Percentiles rank a stretch among this genome's conserved stretches.
These are phyloP conservation scores for Ophraella communa DNA, from an alignment of 2,888 invertebrate species.

Conservation along the genomic window DNA sequence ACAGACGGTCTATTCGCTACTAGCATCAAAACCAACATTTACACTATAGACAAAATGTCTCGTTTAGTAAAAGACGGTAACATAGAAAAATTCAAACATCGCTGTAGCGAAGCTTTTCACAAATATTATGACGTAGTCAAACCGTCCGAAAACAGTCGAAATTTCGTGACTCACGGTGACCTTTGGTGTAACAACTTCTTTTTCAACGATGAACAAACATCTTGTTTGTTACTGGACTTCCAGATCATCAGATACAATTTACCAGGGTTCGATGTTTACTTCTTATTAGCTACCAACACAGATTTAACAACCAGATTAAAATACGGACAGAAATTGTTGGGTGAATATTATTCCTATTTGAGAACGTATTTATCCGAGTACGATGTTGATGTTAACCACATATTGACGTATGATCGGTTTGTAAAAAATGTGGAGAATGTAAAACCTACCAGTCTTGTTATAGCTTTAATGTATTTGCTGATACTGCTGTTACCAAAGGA, in stretches of 20 bases:
- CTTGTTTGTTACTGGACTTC: slow-evolving; percentile 52
- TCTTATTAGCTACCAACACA: slow-evolving; percentile 43
- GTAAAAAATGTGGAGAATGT: slow-evolving; percentile 40
- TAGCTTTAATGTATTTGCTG: slow-evolving; percentile 34
- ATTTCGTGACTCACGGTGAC: slow-evolving; percentile 55
- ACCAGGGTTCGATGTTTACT: slow-evolving; percentile 68
- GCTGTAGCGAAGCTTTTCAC: slow-evolving; percentile 12
- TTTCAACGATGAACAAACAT: slow-evolving; percentile 42
- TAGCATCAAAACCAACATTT: slow-evolving; percentile 2
- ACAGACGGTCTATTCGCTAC: not conserved
- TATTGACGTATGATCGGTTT: slow-evolving; percentile 40
- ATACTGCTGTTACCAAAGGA: slow-evolving; percentile 34
- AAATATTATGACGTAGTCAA: slow-evolving; percentile 48
- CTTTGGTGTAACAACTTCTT: slow-evolving; percentile 52
- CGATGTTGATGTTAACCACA: slow-evolving; percentile 34
- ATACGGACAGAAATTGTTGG: slow-evolving; percentile 35
- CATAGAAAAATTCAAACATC: slow-evolving; percentile 27
- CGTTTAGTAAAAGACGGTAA: slow-evolving; percentile 26
- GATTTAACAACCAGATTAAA: slow-evolving; percentile 37
- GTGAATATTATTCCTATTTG: slow-evolving; percentile 43
- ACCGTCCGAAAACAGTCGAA: slow-evolving; percentile 55
- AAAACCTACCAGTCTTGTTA: slow-evolving; percentile 36
- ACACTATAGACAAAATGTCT: slow-evolving; percentile 31
- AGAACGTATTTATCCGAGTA: slow-evolving; percentile 35
- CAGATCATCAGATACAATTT: slow-evolving; percentile 64